Conservation (phyloP, 2,888 invertebrate species). For the Melanostoma mellinum region DNA sequence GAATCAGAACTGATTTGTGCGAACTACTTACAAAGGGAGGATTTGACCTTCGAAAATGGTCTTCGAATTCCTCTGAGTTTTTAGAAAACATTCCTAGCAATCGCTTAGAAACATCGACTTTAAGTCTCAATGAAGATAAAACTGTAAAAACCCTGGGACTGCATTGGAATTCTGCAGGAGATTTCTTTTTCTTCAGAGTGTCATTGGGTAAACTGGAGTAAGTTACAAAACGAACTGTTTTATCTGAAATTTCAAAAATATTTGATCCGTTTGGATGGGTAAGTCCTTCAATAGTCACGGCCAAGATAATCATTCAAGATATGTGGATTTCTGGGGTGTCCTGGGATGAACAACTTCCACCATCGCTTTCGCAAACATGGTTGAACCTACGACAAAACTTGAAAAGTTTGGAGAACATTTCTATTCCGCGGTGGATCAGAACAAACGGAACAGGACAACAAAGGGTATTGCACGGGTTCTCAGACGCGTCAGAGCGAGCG, state of each 20-base stretch:
- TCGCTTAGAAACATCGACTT: too few relatives aligned
- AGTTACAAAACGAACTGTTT: slow-evolving; percentile 5
- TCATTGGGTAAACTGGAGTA: background rate
- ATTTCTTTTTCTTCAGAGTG: slow-evolving; percentile 20
- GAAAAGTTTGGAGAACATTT: slow-evolving; percentile 21
- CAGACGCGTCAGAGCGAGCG: slow-evolving; percentile 19
- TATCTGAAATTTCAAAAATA: slow-evolving; percentile 10
- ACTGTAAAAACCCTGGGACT: background rate
- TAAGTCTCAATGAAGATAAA: too few relatives aligned
- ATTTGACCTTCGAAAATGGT: too few relatives aligned
- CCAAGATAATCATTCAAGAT: slow-evolving; percentile 10
- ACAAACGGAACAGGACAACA: background rate
- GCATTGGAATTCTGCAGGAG: slow-evolving; percentile 9
- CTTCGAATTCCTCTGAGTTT: too few relatives aligned
- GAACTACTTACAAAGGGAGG: too few relatives aligned
- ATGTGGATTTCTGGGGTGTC: slow-evolving; percentile 24
- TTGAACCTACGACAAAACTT: slow-evolving; percentile 1
- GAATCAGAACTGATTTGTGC: too few relatives aligned
- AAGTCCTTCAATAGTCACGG: slow-evolving; percentile 1
- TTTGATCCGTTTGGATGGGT: slow-evolving; percentile 30
- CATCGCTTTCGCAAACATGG: slow-evolving; percentile 10
- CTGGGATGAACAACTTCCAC: slow-evolving; percentile 24
- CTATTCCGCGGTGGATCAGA: slow-evolving; percentile 22
- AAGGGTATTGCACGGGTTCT: slow-evolving; percentile 6
- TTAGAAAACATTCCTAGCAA: too few relatives aligned